These are phyloP conservation scores for Epistrophella euchroma DNA, from an alignment of 2,888 invertebrate species.

Conservation along the genomic window DNA sequence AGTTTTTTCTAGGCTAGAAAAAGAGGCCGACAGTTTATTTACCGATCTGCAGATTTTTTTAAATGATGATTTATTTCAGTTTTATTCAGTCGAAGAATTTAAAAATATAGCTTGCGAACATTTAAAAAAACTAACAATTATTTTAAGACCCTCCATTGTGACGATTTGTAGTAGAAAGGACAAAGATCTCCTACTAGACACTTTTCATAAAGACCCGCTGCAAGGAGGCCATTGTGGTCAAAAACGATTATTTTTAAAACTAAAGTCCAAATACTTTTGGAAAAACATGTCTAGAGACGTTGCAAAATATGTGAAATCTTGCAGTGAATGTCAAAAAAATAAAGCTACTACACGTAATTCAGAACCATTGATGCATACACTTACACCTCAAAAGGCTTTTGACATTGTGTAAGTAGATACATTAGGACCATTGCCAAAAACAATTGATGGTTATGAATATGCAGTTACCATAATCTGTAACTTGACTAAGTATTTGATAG, in stretches of 20 bases:
- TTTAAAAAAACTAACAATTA: conserved; percentile 9
- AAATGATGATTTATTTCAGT: conserved; percentile 15
- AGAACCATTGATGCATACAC: no score
- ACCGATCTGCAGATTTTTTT: conserved; percentile 16
- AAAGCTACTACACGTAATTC: no score
- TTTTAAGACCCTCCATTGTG: conserved; percentile 14
- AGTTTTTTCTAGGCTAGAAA: not conserved
- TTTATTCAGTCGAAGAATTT: not conserved
- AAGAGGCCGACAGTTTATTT: not conserved
- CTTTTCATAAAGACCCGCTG: conserved; percentile 9
- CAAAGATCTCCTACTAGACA: conserved; percentile 7
- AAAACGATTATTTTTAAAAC: not conserved
- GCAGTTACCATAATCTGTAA: no score
- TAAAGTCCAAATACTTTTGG: no score
- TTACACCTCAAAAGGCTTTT: no score
- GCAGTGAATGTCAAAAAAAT: no score
- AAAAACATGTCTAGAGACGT: no score
- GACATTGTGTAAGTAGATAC: no score
- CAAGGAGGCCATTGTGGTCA: conserved; percentile 16
- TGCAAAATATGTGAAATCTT: no score
- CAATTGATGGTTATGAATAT: no score
- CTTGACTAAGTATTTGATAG: no score
- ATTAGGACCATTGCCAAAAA: no score
- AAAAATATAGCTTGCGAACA: conserved; percentile 4
- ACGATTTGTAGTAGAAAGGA: conserved; percentile 11